Conservation (phyloP, 2,888 invertebrate genomes). For the Schizotus pectinicornis region DNA sequence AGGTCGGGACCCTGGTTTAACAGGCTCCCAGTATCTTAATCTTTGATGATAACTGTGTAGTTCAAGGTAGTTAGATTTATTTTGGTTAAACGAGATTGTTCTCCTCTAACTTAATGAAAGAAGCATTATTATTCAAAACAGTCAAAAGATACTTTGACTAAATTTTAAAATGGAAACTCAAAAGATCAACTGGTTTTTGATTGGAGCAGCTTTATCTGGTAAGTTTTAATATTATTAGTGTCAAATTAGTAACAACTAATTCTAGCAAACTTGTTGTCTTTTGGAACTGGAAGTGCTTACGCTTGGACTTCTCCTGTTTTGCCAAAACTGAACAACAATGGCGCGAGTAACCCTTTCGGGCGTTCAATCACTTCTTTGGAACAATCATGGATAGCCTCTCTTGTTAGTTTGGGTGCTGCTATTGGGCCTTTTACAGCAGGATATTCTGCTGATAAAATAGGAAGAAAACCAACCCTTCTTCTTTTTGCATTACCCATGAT, state of each 20-base stretch:
- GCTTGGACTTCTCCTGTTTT: constrained; percentile 44
- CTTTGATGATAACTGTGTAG: no score
- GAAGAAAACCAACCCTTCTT: constrained; percentile 60
- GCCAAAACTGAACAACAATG: constrained; percentile 35
- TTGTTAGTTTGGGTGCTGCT: constrained; percentile 38
- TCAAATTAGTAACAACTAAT: neutral
- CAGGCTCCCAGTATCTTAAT: neutral
- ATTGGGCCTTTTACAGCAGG: constrained; percentile 40
- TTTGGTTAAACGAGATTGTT: no score
- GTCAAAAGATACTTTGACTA: no score
- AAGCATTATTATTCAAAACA: neutral
- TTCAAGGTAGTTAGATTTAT: no score
- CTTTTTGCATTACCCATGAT: constrained; percentile 68
- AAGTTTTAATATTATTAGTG: neutral
- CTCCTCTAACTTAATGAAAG: no score
- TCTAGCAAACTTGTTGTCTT: neutral
- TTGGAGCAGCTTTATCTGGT: no score
- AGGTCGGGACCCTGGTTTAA: neutral
- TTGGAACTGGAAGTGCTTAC: constrained; percentile 14
- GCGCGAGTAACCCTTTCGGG: constrained; percentile 36
- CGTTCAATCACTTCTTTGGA: constrained; percentile 33
- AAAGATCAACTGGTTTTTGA: no score
- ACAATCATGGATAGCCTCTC: constrained; percentile 41
- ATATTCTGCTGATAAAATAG: constrained; percentile 23
- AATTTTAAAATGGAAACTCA: no score